These are phyloP conservation scores for Hypselothyrea guttata DNA, from an alignment of 2,888 invertebrate species.

Conservation along the genomic window DNA sequence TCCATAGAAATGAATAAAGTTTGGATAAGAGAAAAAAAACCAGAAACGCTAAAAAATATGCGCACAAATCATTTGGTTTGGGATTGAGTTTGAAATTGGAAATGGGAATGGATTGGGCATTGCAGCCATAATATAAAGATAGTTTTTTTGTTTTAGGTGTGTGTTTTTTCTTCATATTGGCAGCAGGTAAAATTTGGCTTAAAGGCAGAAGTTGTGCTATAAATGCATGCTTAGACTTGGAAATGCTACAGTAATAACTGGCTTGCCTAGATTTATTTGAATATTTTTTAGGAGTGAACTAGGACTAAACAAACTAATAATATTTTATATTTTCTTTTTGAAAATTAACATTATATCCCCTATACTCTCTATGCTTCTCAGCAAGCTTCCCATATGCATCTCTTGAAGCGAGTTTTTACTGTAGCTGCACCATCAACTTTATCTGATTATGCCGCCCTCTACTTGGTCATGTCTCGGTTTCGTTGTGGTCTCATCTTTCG, in stretches of 20 bases:
- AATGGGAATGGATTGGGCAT: constrained; percentile 18
- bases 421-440: constrained; percentile 41
- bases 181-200: constrained; percentile 25
- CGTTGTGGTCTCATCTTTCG: constrained; percentile 48
- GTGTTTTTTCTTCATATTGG: constrained; percentile 4
- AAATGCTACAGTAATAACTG: constrained; percentile 28
- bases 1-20: constrained; percentile 67
- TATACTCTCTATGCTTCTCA: no score
- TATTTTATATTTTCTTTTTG: no score
- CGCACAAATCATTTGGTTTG: constrained; percentile 66
- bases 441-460: constrained; percentile 68
- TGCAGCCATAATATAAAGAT: constrained; percentile 48
- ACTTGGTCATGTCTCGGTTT: constrained; percentile 23
- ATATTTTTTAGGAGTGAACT: no score
- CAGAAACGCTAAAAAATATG: constrained; percentile 59
- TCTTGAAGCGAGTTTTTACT: constrained; percentile 23
- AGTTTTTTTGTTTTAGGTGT: no score
- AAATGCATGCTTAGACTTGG: constrained; percentile 10
- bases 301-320: no score
- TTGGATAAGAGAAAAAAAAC: constrained; percentile 33
- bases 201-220: constrained; percentile 10
- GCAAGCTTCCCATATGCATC: neutral
- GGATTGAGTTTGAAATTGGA: constrained; percentile 15
- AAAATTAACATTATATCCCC: no score
- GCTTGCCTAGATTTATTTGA: neutral